Base-by-base conservation (phyloP, 2,888 invertebrate species). In the Agonopterix arenella region DNA sequence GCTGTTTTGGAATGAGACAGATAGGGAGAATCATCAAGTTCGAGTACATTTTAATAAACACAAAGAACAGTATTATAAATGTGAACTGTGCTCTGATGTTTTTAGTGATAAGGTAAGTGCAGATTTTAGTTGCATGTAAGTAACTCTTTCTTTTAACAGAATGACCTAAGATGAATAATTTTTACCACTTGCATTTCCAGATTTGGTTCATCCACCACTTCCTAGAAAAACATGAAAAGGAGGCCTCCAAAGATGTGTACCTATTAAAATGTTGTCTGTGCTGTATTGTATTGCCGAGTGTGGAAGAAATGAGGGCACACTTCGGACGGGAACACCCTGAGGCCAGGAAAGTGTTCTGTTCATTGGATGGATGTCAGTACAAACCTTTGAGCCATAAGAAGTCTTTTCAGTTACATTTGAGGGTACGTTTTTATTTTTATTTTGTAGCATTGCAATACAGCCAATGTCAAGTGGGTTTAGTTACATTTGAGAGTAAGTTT, bases 1-100 rank as follows among this genome's bases (percentile, higher is more conserved):
- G 8, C 59, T 88, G 49, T 90, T 90, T 56, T 90, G 90, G 90
- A 88, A 89, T 59, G 89, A 89, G 57, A 72, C 75, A 0, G 90
- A 90, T 36, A 70, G 90, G 47, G 88, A 90, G 59, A 57, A 60
- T 0, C 90, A 90, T 58, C 83, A 88, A 60, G 73, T 83, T 1
- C 67, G 71, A 47, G 74, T 71, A 1, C 90, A 90, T 62, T 73
- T 70, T 45, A 59, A 59, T 8, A 78, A 72, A 13, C 63, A 83
- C 56, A 78, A 66, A 46, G 80, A 78, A 1, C 64, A 80, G 13
- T 89, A 76, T 66, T 89, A 89, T 56, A 80, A 80, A 54, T 90
- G 90, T 60, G 74, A 74, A 9, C 57, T 53, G 36, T 90, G 90
- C 53, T 68, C 65, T 50, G 73, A 80, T 56, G 60, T 76, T 3